Evolutionary conservation across 2,888 invertebrate genomes (phyloP), one percentile per base, ranked within the genome.

Genomic region (Macrophya alboannulata): DNA sequence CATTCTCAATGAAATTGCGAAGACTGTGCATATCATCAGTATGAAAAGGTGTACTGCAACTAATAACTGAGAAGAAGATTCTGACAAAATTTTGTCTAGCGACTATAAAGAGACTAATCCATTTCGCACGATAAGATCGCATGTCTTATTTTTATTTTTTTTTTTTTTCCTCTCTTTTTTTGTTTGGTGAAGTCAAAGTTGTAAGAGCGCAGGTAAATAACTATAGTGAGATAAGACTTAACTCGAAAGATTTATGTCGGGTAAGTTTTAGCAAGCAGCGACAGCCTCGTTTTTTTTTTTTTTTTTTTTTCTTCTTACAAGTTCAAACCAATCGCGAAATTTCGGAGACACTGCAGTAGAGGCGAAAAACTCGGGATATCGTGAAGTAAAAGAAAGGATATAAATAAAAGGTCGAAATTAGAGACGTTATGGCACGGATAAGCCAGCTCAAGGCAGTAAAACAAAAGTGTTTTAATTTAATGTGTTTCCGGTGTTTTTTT

Each of bases 191-290:
- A 79, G 37, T 79, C 40, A 59, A n/a, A 79, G 59, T 62, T 81
- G 15, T 12, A 62, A 3, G 25, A 40, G 12, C 0, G 25, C 40
- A 59, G 62, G 81, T 43, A 81, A 59, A 62, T 62, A 81, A 62
- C 62, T 40, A 62, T 62, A 62, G 37, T 12, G 40, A 59, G 79
- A 81, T 81, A 81, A 81, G 43, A 43, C 81, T 62, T 62, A 62
- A 51, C 62, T 21, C 43, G 59, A n/a, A 62, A 81, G 79, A 81
- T 81, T 81, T 81, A 81, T 81, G n/a, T 40, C 17, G 21, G 40
- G 12, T 15, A 81, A 81, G 81, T 81, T 81, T 43, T 62, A 40
- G 62, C 51, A 55, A 77, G 15, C 17, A 51, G 48, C 81, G 81
- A 59, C 40, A 51, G 25, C n/a, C 31, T 77, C 4, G 6, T 6